Percentiles rank a stretch among this genome's conserved stretches.
phyloP scores from a whole-genome alignment of 2,113 vertebrate species.

The Mirounga angustirostris region DNA sequence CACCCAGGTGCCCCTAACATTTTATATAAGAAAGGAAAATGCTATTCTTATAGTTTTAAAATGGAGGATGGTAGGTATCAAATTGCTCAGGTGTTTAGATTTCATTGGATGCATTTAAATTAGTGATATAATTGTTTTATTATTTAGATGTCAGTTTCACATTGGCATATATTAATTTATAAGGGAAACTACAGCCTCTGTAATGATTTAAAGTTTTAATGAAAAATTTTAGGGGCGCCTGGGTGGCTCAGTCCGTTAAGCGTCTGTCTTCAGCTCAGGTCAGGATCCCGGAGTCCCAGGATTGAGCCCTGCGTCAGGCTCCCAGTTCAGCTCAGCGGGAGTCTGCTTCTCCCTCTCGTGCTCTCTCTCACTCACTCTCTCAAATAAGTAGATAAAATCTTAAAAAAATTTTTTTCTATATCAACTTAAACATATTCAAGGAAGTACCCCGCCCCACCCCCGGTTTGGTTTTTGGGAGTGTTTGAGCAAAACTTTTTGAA shows the following conservation, averaged over 20 bases:
- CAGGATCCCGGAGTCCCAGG: no score
- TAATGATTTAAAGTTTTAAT: slow-evolving; percentile 13
- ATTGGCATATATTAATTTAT: not conserved
- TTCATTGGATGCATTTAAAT: slow-evolving; percentile 48
- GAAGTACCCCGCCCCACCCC: not conserved
- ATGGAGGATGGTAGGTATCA: not conserved
- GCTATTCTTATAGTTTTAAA: slow-evolving; percentile 6
- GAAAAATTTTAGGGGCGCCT: not conserved
- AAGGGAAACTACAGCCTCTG: slow-evolving; percentile 1
- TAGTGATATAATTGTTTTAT: not conserved
- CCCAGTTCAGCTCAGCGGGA: no score
- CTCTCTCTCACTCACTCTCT: no score
- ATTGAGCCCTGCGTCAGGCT: no score
- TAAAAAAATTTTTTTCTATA: not conserved
- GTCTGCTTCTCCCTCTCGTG: no score
- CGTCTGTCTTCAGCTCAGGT: no score
- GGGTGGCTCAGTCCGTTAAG: no score
- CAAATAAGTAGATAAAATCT: no score
- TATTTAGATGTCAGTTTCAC: slow-evolving; percentile 10
- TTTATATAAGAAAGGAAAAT: slow-evolving; percentile 19
- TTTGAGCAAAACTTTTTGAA: slow-evolving; percentile 3
- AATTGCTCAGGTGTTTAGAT: not conserved
- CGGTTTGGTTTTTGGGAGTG: not conserved
- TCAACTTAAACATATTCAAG: slow-evolving; percentile 30
- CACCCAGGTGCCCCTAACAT: not conserved